These are phyloP conservation scores for Neria commutata DNA, from an alignment of 2,888 invertebrate genomes.

Conservation along the genomic window DNA sequence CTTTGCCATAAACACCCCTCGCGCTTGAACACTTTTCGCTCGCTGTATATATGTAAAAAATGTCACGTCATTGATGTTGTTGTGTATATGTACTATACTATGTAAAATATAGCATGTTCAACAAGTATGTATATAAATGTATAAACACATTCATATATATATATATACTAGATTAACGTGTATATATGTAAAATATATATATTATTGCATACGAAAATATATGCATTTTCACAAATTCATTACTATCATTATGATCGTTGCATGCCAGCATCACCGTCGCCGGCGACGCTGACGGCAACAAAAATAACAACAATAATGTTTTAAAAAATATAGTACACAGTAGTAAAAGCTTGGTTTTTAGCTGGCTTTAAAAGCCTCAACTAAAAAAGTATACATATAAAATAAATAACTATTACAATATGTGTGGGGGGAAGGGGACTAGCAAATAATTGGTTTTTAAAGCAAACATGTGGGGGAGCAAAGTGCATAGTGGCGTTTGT, in stretches of 20 bases:
- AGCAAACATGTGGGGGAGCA: too few relatives aligned
- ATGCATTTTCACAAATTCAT: slow-evolving; percentile 53
- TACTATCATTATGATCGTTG: slow-evolving; percentile 37
- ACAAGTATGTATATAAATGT: slow-evolving; percentile 10
- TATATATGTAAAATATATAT: slow-evolving; percentile 37
- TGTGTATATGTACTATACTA: slow-evolving; percentile 34
- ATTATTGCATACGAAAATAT: slow-evolving; percentile 57
- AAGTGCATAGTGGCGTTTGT: too few relatives aligned
- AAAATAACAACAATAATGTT: slow-evolving; percentile 53
- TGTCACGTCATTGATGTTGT: slow-evolving; percentile 30
- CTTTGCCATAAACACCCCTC: too few relatives aligned
- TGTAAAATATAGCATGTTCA: slow-evolving; percentile 9
- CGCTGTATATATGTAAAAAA: slow-evolving; percentile 33
- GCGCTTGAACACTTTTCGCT: too few relatives aligned
- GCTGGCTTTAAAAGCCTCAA: slow-evolving; percentile 29
- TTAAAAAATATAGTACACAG: slow-evolving; percentile 49
- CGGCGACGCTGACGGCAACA: too few relatives aligned
- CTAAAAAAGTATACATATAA: slow-evolving; percentile 29
- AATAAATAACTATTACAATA: slow-evolving; percentile 35
- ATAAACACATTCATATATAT: slow-evolving; percentile 37
- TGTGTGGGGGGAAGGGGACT: too few relatives aligned
- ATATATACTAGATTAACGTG: slow-evolving; percentile 41
- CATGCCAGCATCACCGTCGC: background rate
- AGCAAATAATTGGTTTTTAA: too few relatives aligned
- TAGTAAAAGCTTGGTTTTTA: slow-evolving; percentile 27